These are phyloP conservation scores for Polypedilum vanderplanki DNA, from an alignment of 1,140 invertebrate species.

Conservation along the genomic window DNA sequence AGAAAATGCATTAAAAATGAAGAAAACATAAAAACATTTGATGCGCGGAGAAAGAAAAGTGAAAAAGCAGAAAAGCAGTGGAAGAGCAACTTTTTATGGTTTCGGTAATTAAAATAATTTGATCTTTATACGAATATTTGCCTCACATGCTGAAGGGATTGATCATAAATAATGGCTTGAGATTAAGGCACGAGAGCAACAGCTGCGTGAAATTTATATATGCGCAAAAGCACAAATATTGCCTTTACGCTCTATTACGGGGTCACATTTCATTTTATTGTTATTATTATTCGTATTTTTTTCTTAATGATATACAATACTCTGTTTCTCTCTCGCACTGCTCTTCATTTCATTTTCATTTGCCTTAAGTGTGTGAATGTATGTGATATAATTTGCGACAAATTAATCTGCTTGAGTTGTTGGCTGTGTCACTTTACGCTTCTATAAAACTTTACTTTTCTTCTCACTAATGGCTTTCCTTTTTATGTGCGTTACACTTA, in stretches of 20 bases:
- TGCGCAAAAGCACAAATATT: not conserved
- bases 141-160: not conserved
- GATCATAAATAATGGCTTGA: slow-evolving; percentile 5
- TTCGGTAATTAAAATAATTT: slow-evolving; percentile 3
- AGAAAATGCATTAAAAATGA: too few relatives aligned
- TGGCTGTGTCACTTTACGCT: not conserved
- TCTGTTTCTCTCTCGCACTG: not conserved
- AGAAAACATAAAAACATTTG: too few relatives aligned
- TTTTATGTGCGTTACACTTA: not conserved
- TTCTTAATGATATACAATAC: not conserved
- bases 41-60: too few relatives aligned
- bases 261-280: slow-evolving; percentile 19
- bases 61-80: too few relatives aligned
- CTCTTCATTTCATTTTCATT: not conserved
- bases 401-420: slow-evolving; percentile 13
- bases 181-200: not conserved
- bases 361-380: not conserved
- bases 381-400: slow-evolving; percentile 5
- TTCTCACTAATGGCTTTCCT: not conserved
- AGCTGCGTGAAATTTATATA: slow-evolving; percentile 18
- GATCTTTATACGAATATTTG: not conserved
- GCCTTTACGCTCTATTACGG: not conserved
- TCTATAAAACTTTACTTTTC: not conserved
- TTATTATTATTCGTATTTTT: not conserved
- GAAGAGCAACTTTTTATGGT: too few relatives aligned